Evolutionary conservation across 1,140 invertebrate genomes (phyloP).

Genomic region (Drosophila setifemur): DNA sequence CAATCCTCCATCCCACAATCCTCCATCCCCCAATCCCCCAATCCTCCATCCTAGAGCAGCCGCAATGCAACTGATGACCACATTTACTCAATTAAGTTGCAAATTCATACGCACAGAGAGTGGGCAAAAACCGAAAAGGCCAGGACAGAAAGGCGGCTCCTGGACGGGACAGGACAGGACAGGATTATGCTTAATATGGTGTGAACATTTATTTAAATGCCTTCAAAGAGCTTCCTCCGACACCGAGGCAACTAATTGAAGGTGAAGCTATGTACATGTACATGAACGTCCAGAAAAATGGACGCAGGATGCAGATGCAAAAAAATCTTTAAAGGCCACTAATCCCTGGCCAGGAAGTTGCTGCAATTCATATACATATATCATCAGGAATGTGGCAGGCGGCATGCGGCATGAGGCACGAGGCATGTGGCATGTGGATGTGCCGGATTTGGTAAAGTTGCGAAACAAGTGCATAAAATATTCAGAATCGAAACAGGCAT

Average conservation of each 20-base stretch:
- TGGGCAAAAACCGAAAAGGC: neutral
- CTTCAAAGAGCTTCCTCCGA: neutral
- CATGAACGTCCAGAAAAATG: neutral
- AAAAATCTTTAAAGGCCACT: neutral
- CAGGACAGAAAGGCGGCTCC: no score
- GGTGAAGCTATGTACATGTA: slow-evolving; percentile 1
- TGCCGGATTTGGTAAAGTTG: neutral
- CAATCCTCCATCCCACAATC: neutral
- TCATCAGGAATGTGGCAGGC: neutral
- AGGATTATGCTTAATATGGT: slow-evolving; percentile 54
- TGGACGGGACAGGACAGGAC: neutral
- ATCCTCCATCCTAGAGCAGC: neutral
- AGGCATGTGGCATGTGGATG: no score
- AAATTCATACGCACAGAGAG: slow-evolving; percentile 20
- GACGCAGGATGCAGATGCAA: neutral
- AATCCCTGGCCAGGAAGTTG: neutral
- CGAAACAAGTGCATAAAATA: no score
- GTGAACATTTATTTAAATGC: slow-evolving; percentile 56
- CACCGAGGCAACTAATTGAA: slow-evolving; percentile 14
- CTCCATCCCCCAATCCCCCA: neutral
- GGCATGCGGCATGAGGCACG: no score
- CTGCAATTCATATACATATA: neutral
- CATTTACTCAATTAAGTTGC: slow-evolving; percentile 65
- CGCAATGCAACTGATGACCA: slow-evolving; percentile 55
- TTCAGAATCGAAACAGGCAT: no score